A percentile compares a stretch with the other conserved stretches of the same genome.
Conservation (phyloP, 2,888 invertebrate species). For the Carterocephalus palaemon region DNA sequence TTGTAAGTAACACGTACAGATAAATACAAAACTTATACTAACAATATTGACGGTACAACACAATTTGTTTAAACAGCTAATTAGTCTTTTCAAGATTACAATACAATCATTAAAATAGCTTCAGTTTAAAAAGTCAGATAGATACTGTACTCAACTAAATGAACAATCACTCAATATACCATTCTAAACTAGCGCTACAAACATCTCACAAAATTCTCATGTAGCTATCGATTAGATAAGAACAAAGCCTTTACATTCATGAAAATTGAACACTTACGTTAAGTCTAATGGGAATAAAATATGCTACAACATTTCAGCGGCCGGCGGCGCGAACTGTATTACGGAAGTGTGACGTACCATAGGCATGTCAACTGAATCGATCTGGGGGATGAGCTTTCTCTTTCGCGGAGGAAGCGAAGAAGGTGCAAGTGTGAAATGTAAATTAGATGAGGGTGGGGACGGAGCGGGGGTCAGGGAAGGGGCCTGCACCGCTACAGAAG, state of each 20-base stretch:
- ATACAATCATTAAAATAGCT: constrained; percentile 30
- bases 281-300: constrained; percentile 26
- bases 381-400: constrained; percentile 86
- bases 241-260: constrained; percentile 40
- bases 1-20: constrained; percentile 40
- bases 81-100: constrained; percentile 55
- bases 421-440: constrained; percentile 55
- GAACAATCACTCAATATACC: constrained; percentile 28
- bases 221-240: constrained; percentile 39
- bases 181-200: constrained; percentile 34
- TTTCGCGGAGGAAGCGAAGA: constrained; percentile 87
- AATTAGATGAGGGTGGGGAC: constrained; percentile 61
- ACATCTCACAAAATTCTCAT: constrained; percentile 32
- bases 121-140: constrained; percentile 19
- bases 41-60: constrained; percentile 47
- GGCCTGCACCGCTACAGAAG: constrained; percentile 80
- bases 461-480: constrained; percentile 58
- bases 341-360: constrained; percentile 81
- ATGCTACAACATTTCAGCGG: constrained; percentile 65
- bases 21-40: constrained; percentile 48
- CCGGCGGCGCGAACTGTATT: constrained; percentile 90
- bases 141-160: constrained; percentile 17
- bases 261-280: constrained; percentile 29
- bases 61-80: constrained; percentile 47
- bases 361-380: constrained; percentile 66